Percentiles rank a stretch among this genome's conserved stretches.
These are phyloP conservation scores for Halocynthia aurantium DNA, from an alignment of 23 tunicate species.

Conservation along the genomic window DNA sequence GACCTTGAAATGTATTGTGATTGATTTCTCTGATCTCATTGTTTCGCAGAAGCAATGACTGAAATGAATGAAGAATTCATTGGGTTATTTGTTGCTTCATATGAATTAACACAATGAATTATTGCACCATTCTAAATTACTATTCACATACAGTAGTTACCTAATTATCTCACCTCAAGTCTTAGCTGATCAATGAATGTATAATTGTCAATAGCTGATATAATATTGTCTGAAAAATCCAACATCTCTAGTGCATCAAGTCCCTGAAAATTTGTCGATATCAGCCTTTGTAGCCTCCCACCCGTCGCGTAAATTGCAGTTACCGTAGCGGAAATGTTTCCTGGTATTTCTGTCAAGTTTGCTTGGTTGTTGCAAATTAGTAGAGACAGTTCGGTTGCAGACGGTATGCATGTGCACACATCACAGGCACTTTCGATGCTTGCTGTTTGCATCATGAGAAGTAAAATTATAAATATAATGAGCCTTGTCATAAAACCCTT, in stretches of 20 bases:
- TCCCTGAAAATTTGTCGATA: neutral
- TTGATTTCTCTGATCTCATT: neutral
- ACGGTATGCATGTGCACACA: slow-evolving; percentile 10
- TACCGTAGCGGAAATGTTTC: neutral
- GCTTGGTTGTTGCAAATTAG: neutral
- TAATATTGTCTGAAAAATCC: neutral
- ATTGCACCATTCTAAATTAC: too few relatives aligned
- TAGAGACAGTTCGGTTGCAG: neutral
- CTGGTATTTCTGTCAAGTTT: slow-evolving; percentile 13
- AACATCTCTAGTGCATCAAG: neutral
- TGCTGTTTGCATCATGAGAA: too few relatives aligned
- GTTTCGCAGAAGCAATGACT: neutral
- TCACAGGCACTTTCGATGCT: neutral
- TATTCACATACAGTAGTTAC: too few relatives aligned
- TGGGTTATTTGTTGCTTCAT: too few relatives aligned
- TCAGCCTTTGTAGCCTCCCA: neutral
- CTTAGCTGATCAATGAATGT: slow-evolving; percentile 3
- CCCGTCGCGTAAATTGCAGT: neutral
- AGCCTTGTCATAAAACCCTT: too few relatives aligned
- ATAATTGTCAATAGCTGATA: neutral
- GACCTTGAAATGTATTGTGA: neutral
- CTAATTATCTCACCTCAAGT: neutral
- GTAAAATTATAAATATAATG: too few relatives aligned
- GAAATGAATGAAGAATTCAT: neutral
- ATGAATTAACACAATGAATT: too few relatives aligned